Evolutionary conservation across 1,140 invertebrate species (phyloP).

Genomic region (Leptinotarsa lineolata): DNA sequence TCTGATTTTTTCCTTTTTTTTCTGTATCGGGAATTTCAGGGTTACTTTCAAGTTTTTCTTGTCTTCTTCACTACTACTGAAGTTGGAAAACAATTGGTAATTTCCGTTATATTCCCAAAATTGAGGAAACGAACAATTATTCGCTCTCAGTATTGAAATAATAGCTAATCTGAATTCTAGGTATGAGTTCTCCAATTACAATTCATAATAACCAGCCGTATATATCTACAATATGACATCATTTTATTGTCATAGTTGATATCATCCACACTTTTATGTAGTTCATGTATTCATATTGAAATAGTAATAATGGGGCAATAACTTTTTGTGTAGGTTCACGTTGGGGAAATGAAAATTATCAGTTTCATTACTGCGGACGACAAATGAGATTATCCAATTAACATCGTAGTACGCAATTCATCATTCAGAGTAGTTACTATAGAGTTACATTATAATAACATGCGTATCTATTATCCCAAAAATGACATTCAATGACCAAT

Average conservation of each 20-base stretch:
- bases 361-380: constrained; percentile 1
- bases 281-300: constrained; percentile 11
- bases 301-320: background rate
- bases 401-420: background rate
- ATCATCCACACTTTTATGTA: constrained; percentile 14
- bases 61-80: too few relatives aligned
- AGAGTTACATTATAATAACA: too few relatives aligned
- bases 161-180: background rate
- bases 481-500: too few relatives aligned
- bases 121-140: background rate
- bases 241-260: constrained; percentile 7
- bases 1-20: too few relatives aligned
- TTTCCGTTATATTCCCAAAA: too few relatives aligned
- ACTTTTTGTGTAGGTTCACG: background rate
- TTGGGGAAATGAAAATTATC: background rate
- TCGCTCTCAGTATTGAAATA: background rate
- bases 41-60: too few relatives aligned
- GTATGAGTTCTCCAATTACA: background rate
- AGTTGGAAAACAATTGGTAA: too few relatives aligned
- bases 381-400: constrained; percentile 3
- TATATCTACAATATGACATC: background rate
- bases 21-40: too few relatives aligned
- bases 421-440: too few relatives aligned
- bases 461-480: too few relatives aligned
- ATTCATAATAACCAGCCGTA: background rate